These are phyloP conservation scores for Baryphthengus martii DNA, from an alignment of 2,113 vertebrate genomes.

Conservation along the genomic window DNA sequence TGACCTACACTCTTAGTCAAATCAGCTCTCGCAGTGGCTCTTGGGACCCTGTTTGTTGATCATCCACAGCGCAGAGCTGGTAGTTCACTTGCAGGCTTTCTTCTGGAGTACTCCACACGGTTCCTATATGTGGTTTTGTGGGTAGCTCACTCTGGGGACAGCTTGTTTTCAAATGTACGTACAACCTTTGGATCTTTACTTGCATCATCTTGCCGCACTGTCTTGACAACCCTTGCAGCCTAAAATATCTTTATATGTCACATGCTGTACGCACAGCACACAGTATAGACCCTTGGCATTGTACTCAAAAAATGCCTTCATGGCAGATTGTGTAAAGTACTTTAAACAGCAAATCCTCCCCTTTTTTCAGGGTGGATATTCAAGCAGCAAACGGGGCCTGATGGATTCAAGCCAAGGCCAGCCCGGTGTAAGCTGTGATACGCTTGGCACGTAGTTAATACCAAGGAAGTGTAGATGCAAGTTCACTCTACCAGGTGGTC, in stretches of 20 bases:
- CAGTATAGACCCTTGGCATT: neutral
- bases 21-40: neutral
- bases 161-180: neutral
- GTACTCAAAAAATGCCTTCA: neutral
- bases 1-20: neutral
- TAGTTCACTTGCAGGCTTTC: neutral
- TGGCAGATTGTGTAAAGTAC: neutral
- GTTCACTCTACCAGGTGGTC: rapidly evolving
- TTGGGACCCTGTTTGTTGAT: neutral
- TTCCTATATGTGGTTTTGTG: neutral
- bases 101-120: neutral
- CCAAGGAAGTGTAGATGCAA: neutral
- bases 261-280: rapidly evolving
- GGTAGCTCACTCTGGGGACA: neutral
- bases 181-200: neutral
- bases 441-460: neutral
- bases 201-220: neutral
- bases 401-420: neutral
- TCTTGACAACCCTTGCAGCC: neutral
- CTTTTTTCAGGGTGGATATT: neutral
- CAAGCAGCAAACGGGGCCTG: neutral
- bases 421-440: neutral
- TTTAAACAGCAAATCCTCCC: neutral
- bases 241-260: neutral
- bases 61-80: too few relatives aligned